These are phyloP conservation scores for Passer domesticus DNA, from an alignment of 2,113 vertebrate species.

Conservation along the genomic window DNA sequence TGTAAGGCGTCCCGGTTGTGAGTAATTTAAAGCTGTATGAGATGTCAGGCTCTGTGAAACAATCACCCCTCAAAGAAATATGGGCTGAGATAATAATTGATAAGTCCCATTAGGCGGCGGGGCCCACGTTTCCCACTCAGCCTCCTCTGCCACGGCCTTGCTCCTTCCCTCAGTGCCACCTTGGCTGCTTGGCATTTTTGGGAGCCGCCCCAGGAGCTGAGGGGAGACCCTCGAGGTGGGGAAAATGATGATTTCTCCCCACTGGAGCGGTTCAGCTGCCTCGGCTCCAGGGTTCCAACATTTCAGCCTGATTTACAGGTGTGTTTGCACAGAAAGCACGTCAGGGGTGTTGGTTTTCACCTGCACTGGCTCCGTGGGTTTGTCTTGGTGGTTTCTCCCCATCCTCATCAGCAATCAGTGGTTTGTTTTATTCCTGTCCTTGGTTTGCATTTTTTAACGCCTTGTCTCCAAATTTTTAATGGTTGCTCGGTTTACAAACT, in stretches of 20 bases:
- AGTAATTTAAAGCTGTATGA: conserved; percentile 89
- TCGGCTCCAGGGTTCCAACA: accelerated
- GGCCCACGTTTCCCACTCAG: conserved; percentile 67
- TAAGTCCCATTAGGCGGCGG: conserved; percentile 83
- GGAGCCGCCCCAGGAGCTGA: background rate
- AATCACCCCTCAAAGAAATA: conserved; percentile 87
- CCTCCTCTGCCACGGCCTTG: conserved; percentile 67
- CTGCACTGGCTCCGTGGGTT: background rate
- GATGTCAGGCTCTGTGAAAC: conserved; percentile 86
- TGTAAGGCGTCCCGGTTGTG: conserved; percentile 80
- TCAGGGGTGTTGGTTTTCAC: background rate
- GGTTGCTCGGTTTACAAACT: background rate
- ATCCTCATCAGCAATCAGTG: background rate
- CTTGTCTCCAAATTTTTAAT: background rate
- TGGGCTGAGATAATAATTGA: conserved; percentile 85
- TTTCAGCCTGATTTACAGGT: background rate
- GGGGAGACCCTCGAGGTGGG: background rate
- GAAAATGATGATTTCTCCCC: background rate
- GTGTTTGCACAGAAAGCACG: background rate
- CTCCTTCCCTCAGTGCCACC: conserved; percentile 13
- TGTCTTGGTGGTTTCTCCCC: background rate
- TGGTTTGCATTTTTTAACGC: background rate
- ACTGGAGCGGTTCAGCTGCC: accelerated
- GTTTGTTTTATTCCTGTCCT: background rate
- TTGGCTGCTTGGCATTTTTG: background rate